These are phyloP conservation scores for Pituophis catenifer DNA, from an alignment of 2,113 vertebrate species.

Conservation along the genomic window DNA sequence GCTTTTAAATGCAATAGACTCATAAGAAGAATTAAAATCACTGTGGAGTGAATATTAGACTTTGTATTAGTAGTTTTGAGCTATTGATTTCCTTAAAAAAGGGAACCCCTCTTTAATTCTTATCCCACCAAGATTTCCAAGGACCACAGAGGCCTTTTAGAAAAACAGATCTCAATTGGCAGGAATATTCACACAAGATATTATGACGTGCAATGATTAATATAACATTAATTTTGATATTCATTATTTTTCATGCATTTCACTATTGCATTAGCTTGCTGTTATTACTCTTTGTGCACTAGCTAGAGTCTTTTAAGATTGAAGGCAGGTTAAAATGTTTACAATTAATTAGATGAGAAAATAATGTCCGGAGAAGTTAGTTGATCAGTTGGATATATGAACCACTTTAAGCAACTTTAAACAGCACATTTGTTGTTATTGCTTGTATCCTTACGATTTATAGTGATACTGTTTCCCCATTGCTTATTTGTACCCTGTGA, in stretches of 20 bases:
- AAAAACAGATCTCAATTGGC: neutral
- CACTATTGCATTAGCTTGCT: neutral
- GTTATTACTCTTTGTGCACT: neutral
- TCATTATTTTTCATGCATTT: neutral
- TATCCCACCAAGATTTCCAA: neutral
- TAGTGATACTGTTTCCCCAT: no score
- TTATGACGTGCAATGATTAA: neutral
- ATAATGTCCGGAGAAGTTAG: neutral
- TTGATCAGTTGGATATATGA: neutral
- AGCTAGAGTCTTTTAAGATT: neutral
- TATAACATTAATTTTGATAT: neutral
- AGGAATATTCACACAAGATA: neutral
- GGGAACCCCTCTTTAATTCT: neutral
- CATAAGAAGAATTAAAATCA: constrained; percentile 46
- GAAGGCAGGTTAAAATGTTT: neutral
- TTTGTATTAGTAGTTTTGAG: neutral
- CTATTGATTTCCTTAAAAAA: neutral
- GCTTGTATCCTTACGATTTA: no score
- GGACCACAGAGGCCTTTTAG: neutral
- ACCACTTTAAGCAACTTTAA: neutral
- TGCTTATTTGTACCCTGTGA: no score
- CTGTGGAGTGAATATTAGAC: neutral
- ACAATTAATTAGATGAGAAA: neutral
- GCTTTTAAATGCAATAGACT: constrained; percentile 45
- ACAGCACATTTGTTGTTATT: neutral